Conservation (phyloP, 2,888 invertebrate species). For the Terebella lapidaria region DNA sequence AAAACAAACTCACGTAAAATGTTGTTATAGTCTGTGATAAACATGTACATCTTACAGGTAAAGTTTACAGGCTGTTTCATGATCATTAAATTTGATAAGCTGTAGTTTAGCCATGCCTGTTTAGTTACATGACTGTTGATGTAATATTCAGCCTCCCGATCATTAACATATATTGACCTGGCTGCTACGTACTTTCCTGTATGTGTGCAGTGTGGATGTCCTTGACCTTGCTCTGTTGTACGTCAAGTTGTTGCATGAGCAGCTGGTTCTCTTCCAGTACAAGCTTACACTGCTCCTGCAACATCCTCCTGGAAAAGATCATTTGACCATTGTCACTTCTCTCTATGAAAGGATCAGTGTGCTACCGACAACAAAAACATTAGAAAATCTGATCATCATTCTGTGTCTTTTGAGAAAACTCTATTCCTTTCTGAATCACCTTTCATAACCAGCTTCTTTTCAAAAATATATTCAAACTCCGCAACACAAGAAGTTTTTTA, state of each 20-base stretch:
- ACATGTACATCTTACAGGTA: not conserved
- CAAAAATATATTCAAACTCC: too few relatives aligned
- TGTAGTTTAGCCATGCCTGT: too few relatives aligned
- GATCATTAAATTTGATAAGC: too few relatives aligned
- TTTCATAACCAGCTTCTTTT: not conserved
- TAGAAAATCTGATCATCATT: not conserved
- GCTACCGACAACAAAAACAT: not conserved
- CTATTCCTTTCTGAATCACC: not conserved
- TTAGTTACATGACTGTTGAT: too few relatives aligned
- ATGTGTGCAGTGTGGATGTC: constrained; percentile 44
- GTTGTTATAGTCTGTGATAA: not conserved
- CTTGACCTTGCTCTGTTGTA: constrained; percentile 45
- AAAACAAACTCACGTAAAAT: not conserved
- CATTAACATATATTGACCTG: too few relatives aligned
- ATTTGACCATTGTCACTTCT: not conserved
- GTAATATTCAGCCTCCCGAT: too few relatives aligned
- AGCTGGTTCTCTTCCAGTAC: constrained; percentile 54
- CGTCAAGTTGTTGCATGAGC: constrained; percentile 46
- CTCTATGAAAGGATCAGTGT: not conserved
- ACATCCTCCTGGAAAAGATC: constrained; percentile 36
- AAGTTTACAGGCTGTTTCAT: too few relatives aligned
- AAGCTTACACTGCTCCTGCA: constrained; percentile 49
- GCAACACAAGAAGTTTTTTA: too few relatives aligned
- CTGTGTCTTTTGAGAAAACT: not conserved
- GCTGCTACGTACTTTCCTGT: constrained; percentile 43